Conservation (phyloP, 2,888 invertebrate species). For the Callosobruchus maculatus region DNA sequence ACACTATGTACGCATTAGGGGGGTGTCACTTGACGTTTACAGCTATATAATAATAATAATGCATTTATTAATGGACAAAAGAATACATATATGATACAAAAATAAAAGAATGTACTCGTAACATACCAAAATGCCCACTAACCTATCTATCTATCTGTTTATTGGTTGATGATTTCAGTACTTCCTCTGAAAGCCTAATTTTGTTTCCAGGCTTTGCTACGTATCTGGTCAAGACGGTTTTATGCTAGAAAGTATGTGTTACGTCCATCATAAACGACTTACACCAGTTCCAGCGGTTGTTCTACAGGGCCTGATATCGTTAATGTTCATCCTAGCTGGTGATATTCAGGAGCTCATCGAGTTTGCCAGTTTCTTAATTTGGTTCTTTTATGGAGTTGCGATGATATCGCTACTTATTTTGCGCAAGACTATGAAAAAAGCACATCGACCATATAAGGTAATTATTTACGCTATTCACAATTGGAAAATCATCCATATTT, state of each 20-base stretch:
- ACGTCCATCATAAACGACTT: slow-evolving; percentile 66
- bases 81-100: too few species aligned
- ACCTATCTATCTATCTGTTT: too few species aligned
- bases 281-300: slow-evolving; percentile 82
- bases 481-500: too few species aligned
- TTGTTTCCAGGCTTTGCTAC: slow-evolving; percentile 64
- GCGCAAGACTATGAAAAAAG: slow-evolving; percentile 64
- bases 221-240: slow-evolving; percentile 80
- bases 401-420: slow-evolving; percentile 75
- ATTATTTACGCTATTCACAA: background rate
- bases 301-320: slow-evolving; percentile 71
- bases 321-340: slow-evolving; percentile 68
- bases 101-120: too few species aligned
- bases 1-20: too few species aligned
- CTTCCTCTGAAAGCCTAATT: too few species aligned
- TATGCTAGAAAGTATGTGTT: slow-evolving; percentile 74
- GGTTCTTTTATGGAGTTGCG: slow-evolving; percentile 82
- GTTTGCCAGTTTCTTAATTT: slow-evolving; percentile 82
- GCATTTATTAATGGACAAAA: too few species aligned
- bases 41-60: too few species aligned
- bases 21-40: too few species aligned
- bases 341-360: slow-evolving; percentile 74
- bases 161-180: too few species aligned
- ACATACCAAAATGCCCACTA: too few species aligned
- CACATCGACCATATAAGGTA: slow-evolving; percentile 68